Percentiles rank a stretch among this genome's conserved stretches.
These are phyloP conservation scores for Aptenodytes forsteri DNA, from an alignment of 2,113 vertebrate genomes.

Conservation along the genomic window DNA sequence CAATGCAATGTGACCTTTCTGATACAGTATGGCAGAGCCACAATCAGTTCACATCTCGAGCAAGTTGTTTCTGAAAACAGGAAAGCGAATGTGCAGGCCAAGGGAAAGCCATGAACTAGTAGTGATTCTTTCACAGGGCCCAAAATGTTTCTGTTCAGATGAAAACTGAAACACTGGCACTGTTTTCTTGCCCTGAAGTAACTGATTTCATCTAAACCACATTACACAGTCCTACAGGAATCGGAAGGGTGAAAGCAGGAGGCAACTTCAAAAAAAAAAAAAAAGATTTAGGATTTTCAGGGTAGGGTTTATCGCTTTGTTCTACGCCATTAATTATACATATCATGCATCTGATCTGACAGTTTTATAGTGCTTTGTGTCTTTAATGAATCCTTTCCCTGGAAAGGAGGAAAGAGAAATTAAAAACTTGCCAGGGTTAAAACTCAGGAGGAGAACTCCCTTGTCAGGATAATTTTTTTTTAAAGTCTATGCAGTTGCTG, in stretches of 20 bases:
- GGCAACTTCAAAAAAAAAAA: background rate
- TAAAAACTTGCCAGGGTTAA: background rate
- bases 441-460: background rate
- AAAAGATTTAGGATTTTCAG: background rate
- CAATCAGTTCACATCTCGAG: background rate
- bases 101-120: background rate
- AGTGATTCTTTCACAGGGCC: background rate
- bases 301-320: background rate
- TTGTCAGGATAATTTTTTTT: background rate
- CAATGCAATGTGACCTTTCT: background rate
- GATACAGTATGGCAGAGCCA: background rate
- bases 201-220: background rate
- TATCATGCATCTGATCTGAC: background rate
- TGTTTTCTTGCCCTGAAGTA: background rate
- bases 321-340: background rate
- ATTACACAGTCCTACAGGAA: background rate
- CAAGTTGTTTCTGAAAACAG: background rate
- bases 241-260: background rate
- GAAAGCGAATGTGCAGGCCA: rapidly evolving
- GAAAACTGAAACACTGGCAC: background rate
- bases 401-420: background rate
- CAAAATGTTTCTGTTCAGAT: background rate
- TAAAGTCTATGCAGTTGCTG: background rate
- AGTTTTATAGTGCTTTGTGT: background rate
- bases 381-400: background rate